These are phyloP conservation scores for Oreochromis grahami DNA, from an alignment of 2,797 vertebrate genomes.

Conservation along the genomic window DNA sequence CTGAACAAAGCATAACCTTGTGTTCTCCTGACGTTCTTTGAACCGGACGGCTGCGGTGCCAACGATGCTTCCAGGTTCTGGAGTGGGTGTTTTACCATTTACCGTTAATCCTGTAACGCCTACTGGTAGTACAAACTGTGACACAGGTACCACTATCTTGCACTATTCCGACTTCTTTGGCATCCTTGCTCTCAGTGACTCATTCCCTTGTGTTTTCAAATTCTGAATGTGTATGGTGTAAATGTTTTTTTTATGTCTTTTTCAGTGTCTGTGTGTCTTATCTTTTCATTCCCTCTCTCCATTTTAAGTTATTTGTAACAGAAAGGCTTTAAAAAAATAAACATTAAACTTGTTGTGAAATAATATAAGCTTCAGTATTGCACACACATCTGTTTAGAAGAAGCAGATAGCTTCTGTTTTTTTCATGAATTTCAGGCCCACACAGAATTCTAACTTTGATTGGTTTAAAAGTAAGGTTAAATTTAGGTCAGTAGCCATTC, in stretches of 20 bases:
- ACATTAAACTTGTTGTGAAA: not conserved
- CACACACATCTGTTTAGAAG: not conserved
- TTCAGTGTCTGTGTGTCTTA: not conserved
- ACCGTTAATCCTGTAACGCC: constrained; percentile 92
- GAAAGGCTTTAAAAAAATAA: not conserved
- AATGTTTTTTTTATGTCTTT: not conserved
- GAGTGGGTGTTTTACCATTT: constrained; percentile 94
- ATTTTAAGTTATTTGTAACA: not conserved
- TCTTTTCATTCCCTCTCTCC: not conserved
- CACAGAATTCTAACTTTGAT: constrained; percentile 13
- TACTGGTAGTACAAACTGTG: constrained; percentile 98
- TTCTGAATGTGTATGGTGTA: constrained; percentile 21
- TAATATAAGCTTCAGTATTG: not conserved
- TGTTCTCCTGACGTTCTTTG: constrained; percentile 60
- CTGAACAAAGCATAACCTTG: constrained; percentile 57
- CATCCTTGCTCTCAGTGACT: constrained; percentile 22
- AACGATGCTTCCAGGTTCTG: constrained; percentile 87
- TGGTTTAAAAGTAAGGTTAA: constrained; percentile 34
- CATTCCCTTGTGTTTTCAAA: constrained; percentile 7
- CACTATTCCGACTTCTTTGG: constrained; percentile 41
- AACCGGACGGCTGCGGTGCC: constrained; percentile 52
- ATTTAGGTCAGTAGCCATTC: constrained; percentile 36
- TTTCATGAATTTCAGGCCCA: constrained; percentile 11
- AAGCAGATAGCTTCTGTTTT: not conserved
- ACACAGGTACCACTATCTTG: constrained; percentile 88